Evolutionary conservation across 2,113 vertebrate genomes (phyloP).

Genomic region (Lagenorhynchus albirostris): DNA sequence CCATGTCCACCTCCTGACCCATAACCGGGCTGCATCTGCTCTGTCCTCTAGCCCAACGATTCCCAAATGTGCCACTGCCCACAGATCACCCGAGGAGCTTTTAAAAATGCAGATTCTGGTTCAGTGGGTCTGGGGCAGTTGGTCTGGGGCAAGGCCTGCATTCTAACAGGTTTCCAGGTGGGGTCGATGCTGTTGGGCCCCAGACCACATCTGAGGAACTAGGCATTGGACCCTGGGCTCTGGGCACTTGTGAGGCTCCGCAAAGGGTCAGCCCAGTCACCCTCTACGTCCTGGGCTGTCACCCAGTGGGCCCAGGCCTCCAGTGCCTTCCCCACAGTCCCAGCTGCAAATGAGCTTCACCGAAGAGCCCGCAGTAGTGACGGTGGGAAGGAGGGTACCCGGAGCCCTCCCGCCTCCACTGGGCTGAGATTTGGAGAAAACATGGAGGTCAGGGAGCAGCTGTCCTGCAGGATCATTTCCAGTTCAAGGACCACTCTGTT

Average conservation of each 20-base stretch:
- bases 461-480: not conserved
- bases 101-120: not conserved
- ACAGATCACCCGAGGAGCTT: rapidly evolving
- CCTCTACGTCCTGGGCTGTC: not conserved
- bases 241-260: rapidly evolving
- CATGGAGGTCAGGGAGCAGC: rapidly evolving
- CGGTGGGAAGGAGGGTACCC: rapidly evolving
- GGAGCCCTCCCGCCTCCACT: rapidly evolving
- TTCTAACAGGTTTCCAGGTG: not conserved
- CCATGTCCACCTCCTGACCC: not conserved
- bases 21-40: not conserved
- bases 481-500: not conserved
- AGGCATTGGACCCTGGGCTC: not conserved
- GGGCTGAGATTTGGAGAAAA: not conserved
- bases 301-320: not conserved
- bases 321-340: not conserved
- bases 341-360: not conserved
- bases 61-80: not conserved
- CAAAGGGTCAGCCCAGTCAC: rapidly evolving
- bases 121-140: not conserved
- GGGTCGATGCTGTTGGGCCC: not conserved
- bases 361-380: not conserved
- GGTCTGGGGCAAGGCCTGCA: not conserved
- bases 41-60: rapidly evolving
- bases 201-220: not conserved